phyloP scores from a whole-genome alignment of 2,113 vertebrate species.

The Podilymbus podiceps region DNA sequence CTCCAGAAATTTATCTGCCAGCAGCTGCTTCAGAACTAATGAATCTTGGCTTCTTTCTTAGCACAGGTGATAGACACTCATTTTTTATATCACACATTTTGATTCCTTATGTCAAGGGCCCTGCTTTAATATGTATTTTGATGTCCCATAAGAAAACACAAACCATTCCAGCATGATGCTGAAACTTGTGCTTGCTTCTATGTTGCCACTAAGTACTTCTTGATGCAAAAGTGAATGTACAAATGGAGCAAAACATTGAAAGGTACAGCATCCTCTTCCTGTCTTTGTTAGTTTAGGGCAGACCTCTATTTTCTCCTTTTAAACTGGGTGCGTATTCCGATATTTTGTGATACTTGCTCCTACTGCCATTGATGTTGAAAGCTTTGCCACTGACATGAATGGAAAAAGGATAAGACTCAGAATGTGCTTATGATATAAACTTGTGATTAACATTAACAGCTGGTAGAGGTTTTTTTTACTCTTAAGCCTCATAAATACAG shows the following conservation, averaged over 20 bases:
- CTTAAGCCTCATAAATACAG: conserved; percentile 56
- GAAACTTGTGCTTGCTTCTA: neutral
- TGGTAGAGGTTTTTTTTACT: neutral
- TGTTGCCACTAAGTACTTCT: neutral
- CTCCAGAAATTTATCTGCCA: neutral
- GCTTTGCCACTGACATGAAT: conserved; percentile 35
- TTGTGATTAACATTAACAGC: conserved; percentile 57
- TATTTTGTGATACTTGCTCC: neutral
- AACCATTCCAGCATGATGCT: neutral
- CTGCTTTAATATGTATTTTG: neutral
- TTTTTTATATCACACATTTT: neutral
- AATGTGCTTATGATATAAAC: conserved; percentile 56
- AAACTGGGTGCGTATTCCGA: neutral
- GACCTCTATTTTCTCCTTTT: neutral
- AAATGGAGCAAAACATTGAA: neutral
- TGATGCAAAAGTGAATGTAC: neutral
- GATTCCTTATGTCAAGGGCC: neutral
- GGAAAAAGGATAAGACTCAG: conserved; percentile 42
- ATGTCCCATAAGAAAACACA: neutral
- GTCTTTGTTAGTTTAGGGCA: neutral
- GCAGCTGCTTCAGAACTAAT: neutral
- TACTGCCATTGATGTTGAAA: conserved; percentile 20
- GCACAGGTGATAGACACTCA: neutral
- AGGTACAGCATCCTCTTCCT: neutral
- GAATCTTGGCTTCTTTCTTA: neutral